Evolutionary conservation across 2,888 invertebrate species (phyloP).

Genomic region (Tryphoninae sp.): DNA sequence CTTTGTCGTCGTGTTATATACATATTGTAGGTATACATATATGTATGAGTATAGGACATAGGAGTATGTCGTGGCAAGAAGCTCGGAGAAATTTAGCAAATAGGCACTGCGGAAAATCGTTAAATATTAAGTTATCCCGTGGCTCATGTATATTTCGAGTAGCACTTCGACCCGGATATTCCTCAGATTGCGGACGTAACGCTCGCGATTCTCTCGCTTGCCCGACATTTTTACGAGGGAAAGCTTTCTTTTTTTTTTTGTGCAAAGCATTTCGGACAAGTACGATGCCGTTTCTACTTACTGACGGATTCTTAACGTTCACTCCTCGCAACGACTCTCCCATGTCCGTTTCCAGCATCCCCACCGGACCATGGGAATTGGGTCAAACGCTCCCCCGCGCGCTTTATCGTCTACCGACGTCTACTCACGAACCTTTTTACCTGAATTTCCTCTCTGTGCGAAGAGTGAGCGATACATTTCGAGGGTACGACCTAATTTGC

Average conservation of each 20-base stretch:
- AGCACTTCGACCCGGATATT: background rate
- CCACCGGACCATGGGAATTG: constrained; percentile 16
- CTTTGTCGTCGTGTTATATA: constrained; percentile 20
- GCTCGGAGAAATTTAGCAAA: background rate
- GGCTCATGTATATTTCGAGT: background rate
- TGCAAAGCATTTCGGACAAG: background rate
- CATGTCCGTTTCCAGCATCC: background rate
- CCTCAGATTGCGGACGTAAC: background rate
- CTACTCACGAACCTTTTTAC: constrained; percentile 4
- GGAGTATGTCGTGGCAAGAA: background rate
- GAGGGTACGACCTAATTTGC: background rate
- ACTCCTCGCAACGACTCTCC: background rate
- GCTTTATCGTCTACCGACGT: constrained; percentile 21
- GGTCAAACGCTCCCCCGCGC: constrained; percentile 14
- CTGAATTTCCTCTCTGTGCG: background rate
- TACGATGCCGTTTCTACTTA: background rate
- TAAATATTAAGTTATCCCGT: background rate
- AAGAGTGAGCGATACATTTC: background rate
- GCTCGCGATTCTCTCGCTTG: too few relatives aligned
- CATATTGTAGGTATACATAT: background rate
- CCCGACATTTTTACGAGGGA: background rate
- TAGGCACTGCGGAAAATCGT: background rate
- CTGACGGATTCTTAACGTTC: background rate
- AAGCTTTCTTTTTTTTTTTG: background rate
- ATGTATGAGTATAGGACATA: background rate